A percentile compares a stretch with the other conserved stretches of the same genome.
Conservation (phyloP, 2,113 vertebrate species). For the Pomatostomus ruficeps region DNA sequence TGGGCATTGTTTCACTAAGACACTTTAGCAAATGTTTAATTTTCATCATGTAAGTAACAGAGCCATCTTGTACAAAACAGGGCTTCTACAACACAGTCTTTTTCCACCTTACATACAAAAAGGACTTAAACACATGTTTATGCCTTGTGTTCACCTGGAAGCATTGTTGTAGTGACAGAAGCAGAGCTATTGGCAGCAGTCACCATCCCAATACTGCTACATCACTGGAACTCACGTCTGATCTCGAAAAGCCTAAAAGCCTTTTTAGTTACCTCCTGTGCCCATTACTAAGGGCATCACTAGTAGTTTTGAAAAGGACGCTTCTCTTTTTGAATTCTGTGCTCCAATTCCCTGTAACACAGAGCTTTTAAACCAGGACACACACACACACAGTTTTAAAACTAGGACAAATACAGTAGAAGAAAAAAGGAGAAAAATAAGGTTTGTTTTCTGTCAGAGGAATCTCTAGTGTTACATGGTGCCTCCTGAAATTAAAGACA, state of each 20-base stretch:
- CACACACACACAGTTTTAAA: not conserved
- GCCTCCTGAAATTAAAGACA: not conserved
- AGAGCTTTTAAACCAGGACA: not conserved
- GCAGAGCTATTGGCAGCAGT: not conserved
- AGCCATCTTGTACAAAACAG: not conserved
- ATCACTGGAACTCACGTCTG: not conserved
- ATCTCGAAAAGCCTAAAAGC: not conserved
- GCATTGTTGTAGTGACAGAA: not conserved
- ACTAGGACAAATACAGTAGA: not conserved
- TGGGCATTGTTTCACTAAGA: not conserved
- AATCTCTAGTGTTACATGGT: accelerated
- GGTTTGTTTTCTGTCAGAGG: not conserved
- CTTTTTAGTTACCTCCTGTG: not conserved
- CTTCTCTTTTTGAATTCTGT: not conserved
- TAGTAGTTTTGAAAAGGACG: not conserved
- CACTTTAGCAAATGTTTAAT: not conserved
- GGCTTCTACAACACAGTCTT: not conserved
- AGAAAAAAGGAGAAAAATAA: not conserved
- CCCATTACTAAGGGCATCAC: not conserved
- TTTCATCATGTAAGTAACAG: accelerated
- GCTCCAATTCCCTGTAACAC: not conserved
- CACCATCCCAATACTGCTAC: not conserved
- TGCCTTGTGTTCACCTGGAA: not conserved
- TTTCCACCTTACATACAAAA: not conserved
- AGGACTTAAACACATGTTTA: not conserved